Percentiles rank a stretch among this genome's conserved stretches.
These are phyloP conservation scores for Orthosia gothica DNA, from an alignment of 2,888 invertebrate genomes.

Conservation along the genomic window DNA sequence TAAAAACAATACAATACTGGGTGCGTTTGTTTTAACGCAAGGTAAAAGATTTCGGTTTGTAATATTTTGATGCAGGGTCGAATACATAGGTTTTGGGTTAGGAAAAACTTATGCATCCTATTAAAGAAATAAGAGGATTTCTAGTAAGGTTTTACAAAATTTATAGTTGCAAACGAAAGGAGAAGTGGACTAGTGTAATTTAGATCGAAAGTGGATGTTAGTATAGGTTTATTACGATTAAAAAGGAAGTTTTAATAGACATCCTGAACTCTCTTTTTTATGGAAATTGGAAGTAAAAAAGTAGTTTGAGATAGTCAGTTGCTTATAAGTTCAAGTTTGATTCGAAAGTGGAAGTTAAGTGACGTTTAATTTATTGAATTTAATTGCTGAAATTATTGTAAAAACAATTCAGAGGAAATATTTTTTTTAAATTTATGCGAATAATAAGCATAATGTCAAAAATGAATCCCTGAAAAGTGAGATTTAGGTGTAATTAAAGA, in stretches of 20 bases:
- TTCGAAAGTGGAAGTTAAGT: slow-evolving; percentile 31
- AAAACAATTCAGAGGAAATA: slow-evolving; percentile 18
- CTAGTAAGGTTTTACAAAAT: neutral
- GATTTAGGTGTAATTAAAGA: no score
- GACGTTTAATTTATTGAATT: slow-evolving; percentile 13
- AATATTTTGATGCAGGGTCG: neutral
- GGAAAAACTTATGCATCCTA: no score
- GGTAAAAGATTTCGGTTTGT: neutral
- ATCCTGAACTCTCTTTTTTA: slow-evolving; percentile 38
- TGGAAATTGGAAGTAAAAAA: slow-evolving; percentile 16
- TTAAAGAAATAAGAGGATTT: neutral
- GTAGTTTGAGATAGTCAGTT: neutral
- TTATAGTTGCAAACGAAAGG: neutral
- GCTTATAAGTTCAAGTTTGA: neutral
- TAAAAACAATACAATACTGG: neutral
- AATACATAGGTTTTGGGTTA: neutral
- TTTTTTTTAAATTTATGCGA: neutral
- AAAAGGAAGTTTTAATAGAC: slow-evolving; percentile 14
- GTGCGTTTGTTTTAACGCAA: neutral
- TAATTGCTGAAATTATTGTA: slow-evolving; percentile 39
- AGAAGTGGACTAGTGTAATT: neutral
- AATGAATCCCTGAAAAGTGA: no score
- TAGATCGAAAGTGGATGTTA: slow-evolving; percentile 20
- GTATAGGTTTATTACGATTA: neutral
- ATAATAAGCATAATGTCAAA: no score